Evolutionary conservation across 1,140 invertebrate genomes (phyloP).

Genomic region (Drosophila sulfurigaster): DNA sequence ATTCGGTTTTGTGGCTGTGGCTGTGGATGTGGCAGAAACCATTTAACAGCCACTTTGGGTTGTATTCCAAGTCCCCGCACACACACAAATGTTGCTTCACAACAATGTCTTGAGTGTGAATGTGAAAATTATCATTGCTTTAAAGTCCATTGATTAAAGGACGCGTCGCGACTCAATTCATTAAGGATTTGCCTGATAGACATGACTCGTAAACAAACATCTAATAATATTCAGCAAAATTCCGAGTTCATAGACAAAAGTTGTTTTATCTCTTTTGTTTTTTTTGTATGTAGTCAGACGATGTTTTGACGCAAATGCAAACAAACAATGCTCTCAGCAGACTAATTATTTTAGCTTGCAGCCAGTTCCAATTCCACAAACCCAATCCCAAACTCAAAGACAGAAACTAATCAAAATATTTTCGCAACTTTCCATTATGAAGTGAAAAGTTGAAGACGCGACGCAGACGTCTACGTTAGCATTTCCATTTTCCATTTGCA

Average conservation of each 20-base stretch:
- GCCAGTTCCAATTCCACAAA: conserved; percentile 7
- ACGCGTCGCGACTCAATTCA: neutral
- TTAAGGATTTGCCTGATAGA: conserved; percentile 5
- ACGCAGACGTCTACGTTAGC: conserved; percentile 65
- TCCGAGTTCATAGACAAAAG: conserved; percentile 65
- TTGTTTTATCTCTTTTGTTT: conserved; percentile 39
- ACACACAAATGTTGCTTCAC: neutral
- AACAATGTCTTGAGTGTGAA: conserved; percentile 3
- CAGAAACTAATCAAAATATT: conserved; percentile 82
- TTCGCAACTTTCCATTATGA: conserved; percentile 82
- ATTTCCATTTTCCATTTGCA: conserved; percentile 68
- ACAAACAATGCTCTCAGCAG: conserved; percentile 80
- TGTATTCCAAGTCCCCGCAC: conserved; percentile 7
- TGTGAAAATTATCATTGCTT: neutral
- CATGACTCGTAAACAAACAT: conserved; percentile 34
- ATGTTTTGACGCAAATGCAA: conserved; percentile 66
- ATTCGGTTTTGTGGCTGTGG: conserved; percentile 63
- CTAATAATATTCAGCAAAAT: conserved; percentile 11
- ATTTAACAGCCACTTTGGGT: conserved; percentile 35
- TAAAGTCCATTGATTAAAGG: conserved; percentile 4
- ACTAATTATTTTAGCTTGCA: conserved; percentile 77
- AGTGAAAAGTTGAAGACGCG: conserved; percentile 79
- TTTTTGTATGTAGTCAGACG: neutral
- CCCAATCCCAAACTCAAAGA: conserved; percentile 41
- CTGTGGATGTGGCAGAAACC: conserved; percentile 14